Conservation (phyloP, 2,797 vertebrate genomes). For the Spondyliosoma cantharus region DNA sequence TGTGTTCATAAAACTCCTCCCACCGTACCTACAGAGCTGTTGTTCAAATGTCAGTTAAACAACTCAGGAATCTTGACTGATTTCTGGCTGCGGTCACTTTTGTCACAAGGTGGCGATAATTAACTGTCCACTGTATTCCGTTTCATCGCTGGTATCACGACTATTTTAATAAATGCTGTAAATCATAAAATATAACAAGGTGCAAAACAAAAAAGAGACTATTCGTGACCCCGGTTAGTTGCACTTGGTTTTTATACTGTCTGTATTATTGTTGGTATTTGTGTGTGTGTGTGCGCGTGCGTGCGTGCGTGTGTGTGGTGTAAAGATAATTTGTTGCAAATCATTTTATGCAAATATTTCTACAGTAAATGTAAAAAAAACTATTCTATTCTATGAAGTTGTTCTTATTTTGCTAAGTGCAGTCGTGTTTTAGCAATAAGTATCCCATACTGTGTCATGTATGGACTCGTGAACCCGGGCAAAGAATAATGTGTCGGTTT, state of each 20-base stretch:
- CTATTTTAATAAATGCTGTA: conserved; percentile 69
- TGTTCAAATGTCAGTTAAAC: conserved; percentile 59
- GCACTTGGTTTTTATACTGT: conserved; percentile 77
- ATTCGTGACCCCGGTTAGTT: conserved; percentile 50
- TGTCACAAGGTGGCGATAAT: conserved; percentile 47
- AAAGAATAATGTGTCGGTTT: conserved; percentile 50
- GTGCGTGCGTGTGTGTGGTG: conserved; percentile 57
- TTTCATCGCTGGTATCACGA: conserved; percentile 52
- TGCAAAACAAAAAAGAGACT: conserved; percentile 51
- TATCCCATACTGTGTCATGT: conserved; percentile 64
- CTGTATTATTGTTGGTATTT: conserved; percentile 64
- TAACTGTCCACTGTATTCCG: conserved; percentile 34
- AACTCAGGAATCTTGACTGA: conserved; percentile 69
- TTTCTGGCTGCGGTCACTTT: conserved; percentile 68
- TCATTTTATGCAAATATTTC: conserved; percentile 81
- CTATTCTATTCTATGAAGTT: conserved; percentile 65
- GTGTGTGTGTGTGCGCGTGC: conserved; percentile 53
- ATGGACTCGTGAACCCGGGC: conserved; percentile 58
- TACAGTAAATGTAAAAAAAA: conserved; percentile 69
- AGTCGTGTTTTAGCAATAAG: conserved; percentile 83
- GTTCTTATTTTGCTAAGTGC: conserved; percentile 74
- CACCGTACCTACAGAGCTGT: conserved; percentile 51
- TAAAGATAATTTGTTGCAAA: conserved; percentile 68
- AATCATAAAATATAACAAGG: conserved; percentile 48
- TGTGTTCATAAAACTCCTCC: conserved; percentile 50